A percentile compares a stretch with the other conserved stretches of the same genome.
These are phyloP conservation scores for Brachyrhaphis roseni DNA, from an alignment of 2,797 vertebrate species.

Conservation along the genomic window DNA sequence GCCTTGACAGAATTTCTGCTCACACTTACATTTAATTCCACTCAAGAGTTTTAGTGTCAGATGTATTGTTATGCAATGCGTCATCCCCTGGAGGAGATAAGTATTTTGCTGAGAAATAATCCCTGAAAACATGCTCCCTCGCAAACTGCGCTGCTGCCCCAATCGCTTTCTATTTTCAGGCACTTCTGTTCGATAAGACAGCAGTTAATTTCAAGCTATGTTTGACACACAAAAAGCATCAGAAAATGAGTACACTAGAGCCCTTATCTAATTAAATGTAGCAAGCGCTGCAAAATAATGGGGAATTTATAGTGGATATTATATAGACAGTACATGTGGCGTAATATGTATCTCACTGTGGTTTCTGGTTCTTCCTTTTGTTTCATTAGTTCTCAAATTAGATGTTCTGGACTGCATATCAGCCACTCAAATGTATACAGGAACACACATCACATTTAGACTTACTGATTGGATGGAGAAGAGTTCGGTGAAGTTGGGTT, in stretches of 20 bases:
- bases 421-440: background rate
- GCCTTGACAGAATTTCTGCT: slow-evolving; percentile 41
- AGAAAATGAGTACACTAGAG: slow-evolving; percentile 1
- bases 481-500: slow-evolving; percentile 94
- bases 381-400: background rate
- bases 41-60: slow-evolving; percentile 38
- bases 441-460: slow-evolving; percentile 1
- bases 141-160: slow-evolving; percentile 20
- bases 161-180: slow-evolving; percentile 32
- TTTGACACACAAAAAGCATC: slow-evolving; percentile 29
- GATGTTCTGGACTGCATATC: background rate
- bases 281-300: slow-evolving; percentile 13
- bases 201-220: slow-evolving; percentile 40
- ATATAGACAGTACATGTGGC: background rate
- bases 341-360: slow-evolving; percentile 5
- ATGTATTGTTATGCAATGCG: slow-evolving; percentile 6
- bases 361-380: background rate
- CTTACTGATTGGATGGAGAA: slow-evolving; percentile 91
- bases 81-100: slow-evolving; percentile 29
- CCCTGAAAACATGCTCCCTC: slow-evolving; percentile 24
- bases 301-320: background rate
- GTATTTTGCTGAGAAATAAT: slow-evolving; percentile 26
- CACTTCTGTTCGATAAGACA: slow-evolving; percentile 32
- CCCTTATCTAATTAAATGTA: slow-evolving; percentile 16
- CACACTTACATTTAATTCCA: slow-evolving; percentile 36